Conservation (phyloP, 2,888 invertebrate genomes). For the Anarsia innoxiella region DNA sequence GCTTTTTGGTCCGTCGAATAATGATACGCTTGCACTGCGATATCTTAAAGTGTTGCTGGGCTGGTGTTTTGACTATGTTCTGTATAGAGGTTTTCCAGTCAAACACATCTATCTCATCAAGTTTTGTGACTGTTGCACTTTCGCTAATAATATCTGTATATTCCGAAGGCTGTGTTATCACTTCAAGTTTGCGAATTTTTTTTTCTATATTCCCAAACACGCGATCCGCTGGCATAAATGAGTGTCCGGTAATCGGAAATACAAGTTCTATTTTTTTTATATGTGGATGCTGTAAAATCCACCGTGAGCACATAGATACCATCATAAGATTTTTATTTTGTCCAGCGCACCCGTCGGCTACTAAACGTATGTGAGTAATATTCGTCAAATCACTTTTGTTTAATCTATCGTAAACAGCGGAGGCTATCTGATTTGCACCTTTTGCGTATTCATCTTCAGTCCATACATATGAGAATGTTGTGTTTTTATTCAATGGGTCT, state of each 20-base stretch:
- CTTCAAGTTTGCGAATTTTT: not conserved
- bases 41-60: constrained; percentile 3
- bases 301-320: not conserved
- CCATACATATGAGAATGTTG: constrained; percentile 22
- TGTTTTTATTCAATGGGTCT: constrained; percentile 21
- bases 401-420: constrained; percentile 20
- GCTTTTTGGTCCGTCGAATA: constrained; percentile 9
- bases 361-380: constrained; percentile 21
- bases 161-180: not conserved
- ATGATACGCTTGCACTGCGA: constrained; percentile 9
- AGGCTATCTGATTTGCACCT: constrained; percentile 15
- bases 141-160: constrained; percentile 7
- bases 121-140: constrained; percentile 4
- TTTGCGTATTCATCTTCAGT: constrained; percentile 19
- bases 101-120: constrained; percentile 5
- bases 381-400: constrained; percentile 11
- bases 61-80: constrained; percentile 6
- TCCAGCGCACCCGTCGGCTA: constrained; percentile 29
- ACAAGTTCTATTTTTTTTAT: constrained; percentile 3
- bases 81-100: constrained; percentile 8
- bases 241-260: constrained; percentile 3
- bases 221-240: constrained; percentile 5
- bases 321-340: constrained; percentile 5
- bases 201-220: constrained; percentile 7
- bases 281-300: not conserved